Evolutionary conservation across 35 echinoderm and acorn worm genomes (phyloP).

Genomic region (Holothuria glaberrima): DNA sequence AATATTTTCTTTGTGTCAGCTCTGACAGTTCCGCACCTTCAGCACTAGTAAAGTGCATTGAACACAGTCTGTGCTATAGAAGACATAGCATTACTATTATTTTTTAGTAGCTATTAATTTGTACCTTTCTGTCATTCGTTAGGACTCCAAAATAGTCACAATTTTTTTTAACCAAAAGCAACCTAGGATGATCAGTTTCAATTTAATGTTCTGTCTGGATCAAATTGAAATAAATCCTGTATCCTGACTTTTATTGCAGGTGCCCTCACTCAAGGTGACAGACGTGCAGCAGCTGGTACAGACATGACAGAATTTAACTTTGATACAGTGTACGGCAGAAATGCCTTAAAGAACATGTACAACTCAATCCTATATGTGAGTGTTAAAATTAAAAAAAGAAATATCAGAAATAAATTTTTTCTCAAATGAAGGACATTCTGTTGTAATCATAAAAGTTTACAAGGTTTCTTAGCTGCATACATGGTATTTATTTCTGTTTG

Average conservation of each 20-base stretch:
- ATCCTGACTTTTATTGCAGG: constrained; percentile 44
- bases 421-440: no score
- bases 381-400: not conserved
- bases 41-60: no score
- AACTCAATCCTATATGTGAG: constrained; percentile 78
- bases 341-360: constrained; percentile 81
- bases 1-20: no score
- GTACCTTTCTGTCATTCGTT: not conserved
- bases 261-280: constrained; percentile 88
- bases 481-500: no score
- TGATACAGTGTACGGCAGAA: constrained; percentile 86
- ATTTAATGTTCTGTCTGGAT: not conserved
- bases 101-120: no score
- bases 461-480: no score
- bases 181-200: not conserved
- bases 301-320: constrained; percentile 95
- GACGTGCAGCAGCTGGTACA: constrained; percentile 81
- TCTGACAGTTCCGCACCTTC: no score
- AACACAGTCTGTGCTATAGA: not conserved
- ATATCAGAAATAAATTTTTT: no score
- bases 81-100: not conserved
- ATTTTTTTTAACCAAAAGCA: not conserved
- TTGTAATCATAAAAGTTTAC: no score
- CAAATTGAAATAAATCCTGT: not conserved
- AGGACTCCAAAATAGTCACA: not conserved